Evolutionary conservation across 2,113 vertebrate genomes (phyloP), one percentile per base, ranked within the genome.

Genomic region (Protobothrops mucrosquamatus): DNA sequence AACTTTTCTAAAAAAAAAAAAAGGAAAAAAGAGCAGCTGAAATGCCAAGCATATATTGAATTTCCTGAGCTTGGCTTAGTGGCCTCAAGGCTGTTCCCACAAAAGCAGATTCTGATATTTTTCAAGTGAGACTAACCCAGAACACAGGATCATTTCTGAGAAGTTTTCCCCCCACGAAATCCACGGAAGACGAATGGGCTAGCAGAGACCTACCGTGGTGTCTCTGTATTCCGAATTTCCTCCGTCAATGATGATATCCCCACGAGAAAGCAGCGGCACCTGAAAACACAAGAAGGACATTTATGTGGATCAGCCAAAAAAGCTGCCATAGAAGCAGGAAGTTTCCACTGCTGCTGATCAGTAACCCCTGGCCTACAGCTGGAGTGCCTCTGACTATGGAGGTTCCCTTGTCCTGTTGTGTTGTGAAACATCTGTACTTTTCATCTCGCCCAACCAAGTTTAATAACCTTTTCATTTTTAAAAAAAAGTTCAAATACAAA

Each of bases 141-240:
- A 14, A 1, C 6, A 7, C 43, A 86, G 55, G 5, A 11, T 24
- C 48, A 3, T 51, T 34, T 23, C 24, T 1, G 24, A 57, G 39
- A 18, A 91, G 46, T 57, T 9, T 5, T 10, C 29, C 43, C 10
- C 18, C 26, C 24, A 6, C 18, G 12, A 46, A 51, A 29, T n/a
- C 14, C 22, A 48, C 2, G 23, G 57, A 69, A 12, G n/a, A 61
- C 8, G 0, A 52, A 20, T 3, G 6, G 52, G 64, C 29, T 3
- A 90, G 18, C 8, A 8, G 8, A 48, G 0, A 96, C 98, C 97
- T 95, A 99, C 99, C 8, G 98, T 99, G 56, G 98, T 99, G 92
- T 99, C 99, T 94, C 97, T 98, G 59, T 99, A 99, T 89, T 99
- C 99, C 81, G 99, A 99, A 96, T 99, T 99, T 52, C 99, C 99